Evolutionary conservation across 2,888 invertebrate genomes (phyloP).

Genomic region (Lasioglossum marginatum): DNA sequence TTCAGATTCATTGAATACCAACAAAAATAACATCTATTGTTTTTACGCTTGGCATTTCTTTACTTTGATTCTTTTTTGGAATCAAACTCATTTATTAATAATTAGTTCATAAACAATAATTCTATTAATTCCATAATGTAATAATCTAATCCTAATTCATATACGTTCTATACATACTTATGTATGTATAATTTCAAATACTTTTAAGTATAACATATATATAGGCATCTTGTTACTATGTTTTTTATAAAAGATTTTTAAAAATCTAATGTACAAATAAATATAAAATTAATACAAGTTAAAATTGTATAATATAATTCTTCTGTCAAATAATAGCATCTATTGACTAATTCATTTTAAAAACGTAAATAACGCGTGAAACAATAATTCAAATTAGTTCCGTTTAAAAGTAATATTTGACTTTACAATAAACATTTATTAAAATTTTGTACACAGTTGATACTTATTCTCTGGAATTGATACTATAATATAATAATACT

Average conservation of each 20-base stretch:
- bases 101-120: not conserved
- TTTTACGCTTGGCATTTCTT: not conserved
- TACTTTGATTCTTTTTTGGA: not conserved
- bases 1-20: not conserved
- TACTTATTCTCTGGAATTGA: not conserved
- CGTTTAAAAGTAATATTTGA: not conserved
- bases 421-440: conserved; percentile 1
- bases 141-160: not conserved
- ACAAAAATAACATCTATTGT: not conserved
- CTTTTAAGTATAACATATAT: not conserved
- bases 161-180: not conserved
- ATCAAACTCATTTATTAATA: not conserved
- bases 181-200: not conserved
- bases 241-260: not conserved
- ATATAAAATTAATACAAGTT: not conserved
- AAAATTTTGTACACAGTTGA: not conserved
- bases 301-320: not conserved
- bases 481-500: not conserved
- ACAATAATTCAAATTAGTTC: not conserved
- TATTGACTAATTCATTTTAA: not conserved
- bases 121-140: not conserved
- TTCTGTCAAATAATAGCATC: not conserved
- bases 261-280: not conserved
- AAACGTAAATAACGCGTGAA: not conserved
- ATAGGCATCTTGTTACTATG: not conserved